phyloP scores from a whole-genome alignment of 2,888 invertebrate genomes.

The Clusia tigrina region DNA sequence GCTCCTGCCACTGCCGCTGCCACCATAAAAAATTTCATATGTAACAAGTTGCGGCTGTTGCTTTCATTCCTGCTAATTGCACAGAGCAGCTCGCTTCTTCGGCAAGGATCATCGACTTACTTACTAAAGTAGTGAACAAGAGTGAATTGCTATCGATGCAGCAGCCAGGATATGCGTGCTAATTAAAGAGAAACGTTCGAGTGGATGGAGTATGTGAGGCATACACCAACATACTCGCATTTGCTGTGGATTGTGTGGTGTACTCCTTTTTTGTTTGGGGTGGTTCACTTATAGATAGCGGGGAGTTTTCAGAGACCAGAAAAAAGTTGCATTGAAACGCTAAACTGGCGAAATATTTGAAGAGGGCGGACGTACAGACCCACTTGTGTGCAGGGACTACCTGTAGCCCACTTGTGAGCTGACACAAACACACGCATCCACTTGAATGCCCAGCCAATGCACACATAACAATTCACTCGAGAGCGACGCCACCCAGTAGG shows the following conservation, averaged over 20 bases:
- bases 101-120: conserved; percentile 29
- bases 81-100: not conserved
- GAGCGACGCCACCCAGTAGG: not conserved
- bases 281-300: no score
- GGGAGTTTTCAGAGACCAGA: not conserved
- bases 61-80: not conserved
- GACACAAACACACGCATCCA: conserved; percentile 21
- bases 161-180: conserved; percentile 16
- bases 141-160: conserved; percentile 29
- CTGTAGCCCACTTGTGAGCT: not conserved
- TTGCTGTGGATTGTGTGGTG: no score
- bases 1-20: conserved; percentile 15
- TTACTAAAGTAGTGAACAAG: conserved; percentile 25
- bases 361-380: not conserved
- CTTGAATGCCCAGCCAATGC: conserved; percentile 15
- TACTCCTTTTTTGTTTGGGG: no score
- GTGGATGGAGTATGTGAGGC: not conserved
- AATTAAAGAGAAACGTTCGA: conserved; percentile 11
- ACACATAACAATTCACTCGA: not conserved
- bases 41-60: no score
- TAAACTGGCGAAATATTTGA: not conserved
- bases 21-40: no score
- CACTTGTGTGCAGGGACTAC: conserved; percentile 7
- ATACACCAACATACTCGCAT: not conserved
- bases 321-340: no score